Evolutionary conservation across 2,797 vertebrate genomes (phyloP), one percentile per base, ranked within the genome.

Genomic region (Myotis pilosus): DNA sequence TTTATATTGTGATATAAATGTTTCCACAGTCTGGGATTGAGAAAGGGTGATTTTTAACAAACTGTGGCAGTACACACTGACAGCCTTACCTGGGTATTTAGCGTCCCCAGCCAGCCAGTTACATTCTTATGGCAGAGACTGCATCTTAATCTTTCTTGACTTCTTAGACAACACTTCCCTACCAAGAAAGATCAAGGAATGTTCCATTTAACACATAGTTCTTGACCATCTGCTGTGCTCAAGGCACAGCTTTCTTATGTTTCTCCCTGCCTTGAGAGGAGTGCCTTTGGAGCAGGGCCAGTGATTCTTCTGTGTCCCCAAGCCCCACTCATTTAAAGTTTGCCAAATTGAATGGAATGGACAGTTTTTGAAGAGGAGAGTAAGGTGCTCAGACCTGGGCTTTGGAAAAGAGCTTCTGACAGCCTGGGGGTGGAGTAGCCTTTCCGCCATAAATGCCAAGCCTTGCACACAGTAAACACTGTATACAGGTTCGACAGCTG

Each of bases 41-140:
- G 69, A 91, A 95, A 95, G 49, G 55, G 47, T 84, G 28, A 38
- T 36, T 84, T 96, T 94, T 44, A 38, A 8, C 57, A 64, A 33
- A 49, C 47, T 51, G 15, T 79, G 60, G 6, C 28, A 9, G 4
- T n/a, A 69, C 11, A 62, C 23, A 25, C 53, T 64, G n/a, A 76
- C 3, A 1, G 8, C 28, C 76, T 69, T 62, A 19, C 60, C 33
- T 87, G 23, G 81, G 19, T 16, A 7, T 87, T 69, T 53, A 69
- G 41, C 69, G n/a, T 74, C 36, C 41, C 13, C 25, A 41, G 33
- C 66, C 36, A 64, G 62, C 60, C 55, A 41, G 23, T 30, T 76
- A 10, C 23, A 28, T 69, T 28, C 41, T 41, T 55, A 28, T n/a
- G 47, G 28, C 85, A 60, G 47, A 20, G 51, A 49, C 25, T 51